Percentiles rank a stretch among this genome's conserved stretches.
Evolutionary conservation across 2,113 vertebrate species (phyloP).

Genomic region (Ceyx margarethae): DNA sequence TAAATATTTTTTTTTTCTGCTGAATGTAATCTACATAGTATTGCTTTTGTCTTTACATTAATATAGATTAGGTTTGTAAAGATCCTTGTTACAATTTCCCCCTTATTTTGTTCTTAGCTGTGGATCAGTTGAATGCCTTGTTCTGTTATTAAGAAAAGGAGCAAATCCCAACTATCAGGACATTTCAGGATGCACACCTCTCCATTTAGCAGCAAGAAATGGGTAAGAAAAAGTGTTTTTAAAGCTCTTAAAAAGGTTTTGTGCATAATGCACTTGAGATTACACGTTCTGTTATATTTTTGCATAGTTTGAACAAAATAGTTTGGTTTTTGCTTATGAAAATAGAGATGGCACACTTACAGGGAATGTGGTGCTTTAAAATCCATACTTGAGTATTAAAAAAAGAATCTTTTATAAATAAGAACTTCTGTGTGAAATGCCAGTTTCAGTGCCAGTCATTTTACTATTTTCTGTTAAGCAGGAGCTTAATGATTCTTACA

Average conservation of each 20-base stretch:
- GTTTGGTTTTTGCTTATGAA: not conserved
- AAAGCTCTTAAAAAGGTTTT: not conserved
- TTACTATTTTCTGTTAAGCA: not conserved
- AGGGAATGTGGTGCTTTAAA: not conserved
- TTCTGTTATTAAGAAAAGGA: constrained; percentile 92
- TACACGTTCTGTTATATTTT: not conserved
- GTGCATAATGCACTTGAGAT: not conserved
- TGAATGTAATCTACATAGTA: not conserved
- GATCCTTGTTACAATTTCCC: not conserved
- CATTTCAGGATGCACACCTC: constrained; percentile 97
- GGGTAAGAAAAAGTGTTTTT: constrained; percentile 78
- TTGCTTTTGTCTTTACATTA: not conserved
- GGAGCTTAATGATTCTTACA: not conserved
- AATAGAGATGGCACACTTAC: not conserved
- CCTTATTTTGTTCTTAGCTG: constrained; percentile 77
- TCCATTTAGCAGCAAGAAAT: constrained; percentile 96
- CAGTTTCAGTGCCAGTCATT: not conserved
- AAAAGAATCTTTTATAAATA: not conserved
- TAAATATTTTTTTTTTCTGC: not conserved
- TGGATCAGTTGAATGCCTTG: constrained; percentile 96
- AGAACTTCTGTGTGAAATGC: not conserved
- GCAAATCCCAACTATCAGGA: constrained; percentile 99
- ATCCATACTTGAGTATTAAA: not conserved
- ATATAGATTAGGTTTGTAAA: not conserved
- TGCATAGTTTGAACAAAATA: not conserved